Base-by-base conservation (phyloP, 2,797 vertebrate genomes). In the Octomys mimax region DNA sequence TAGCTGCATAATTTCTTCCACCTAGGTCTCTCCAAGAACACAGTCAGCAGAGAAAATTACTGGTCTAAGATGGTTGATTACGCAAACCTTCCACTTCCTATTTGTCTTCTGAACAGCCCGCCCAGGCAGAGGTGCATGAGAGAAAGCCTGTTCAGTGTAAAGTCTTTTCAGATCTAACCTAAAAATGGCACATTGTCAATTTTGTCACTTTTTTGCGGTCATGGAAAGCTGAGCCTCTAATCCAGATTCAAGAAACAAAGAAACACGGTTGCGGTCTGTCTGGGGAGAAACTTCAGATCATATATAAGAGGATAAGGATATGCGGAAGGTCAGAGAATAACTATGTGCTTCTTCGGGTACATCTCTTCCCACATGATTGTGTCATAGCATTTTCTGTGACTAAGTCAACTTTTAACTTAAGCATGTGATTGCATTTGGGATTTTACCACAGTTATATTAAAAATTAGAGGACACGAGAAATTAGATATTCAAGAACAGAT, bases 401-500 rank as follows among this genome's bases (percentile, higher is more conserved):
- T 28, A 86, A 75, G 3, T 18, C 14, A 88, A 24, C 28, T 64
- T 81, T 62, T 64, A 73, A 57, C 88, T 94, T 62, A 91, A 83
- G 19, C 81, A 11, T 2, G 33, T 75, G 68, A n/a, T 13, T 89
- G 18, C 13, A 61, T 77, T 64, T 84, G 24, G 42, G 18, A 31
- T 66, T 83, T 92, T 93, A 73, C 18, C 33, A 70, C 16, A 77
- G 12, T 92, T 82, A 54, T 13, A 52, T 33, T 90, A 81, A 89
- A 92, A 87, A 84, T 46, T 18, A 92, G 0, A 14, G 6, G 6
- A n/a, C 42, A 54, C 46, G 61, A 36, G 75, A 66, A 64, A 21
- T 31, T 46, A 52, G 13, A 54, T 84, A 90, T 61, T 95, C 19
- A 77, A 83, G 64, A 81, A 42, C 87, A 24, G 5, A 70, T 10